phyloP scores from a whole-genome alignment of 2,888 invertebrate species.

The Agrypnus murinus region DNA sequence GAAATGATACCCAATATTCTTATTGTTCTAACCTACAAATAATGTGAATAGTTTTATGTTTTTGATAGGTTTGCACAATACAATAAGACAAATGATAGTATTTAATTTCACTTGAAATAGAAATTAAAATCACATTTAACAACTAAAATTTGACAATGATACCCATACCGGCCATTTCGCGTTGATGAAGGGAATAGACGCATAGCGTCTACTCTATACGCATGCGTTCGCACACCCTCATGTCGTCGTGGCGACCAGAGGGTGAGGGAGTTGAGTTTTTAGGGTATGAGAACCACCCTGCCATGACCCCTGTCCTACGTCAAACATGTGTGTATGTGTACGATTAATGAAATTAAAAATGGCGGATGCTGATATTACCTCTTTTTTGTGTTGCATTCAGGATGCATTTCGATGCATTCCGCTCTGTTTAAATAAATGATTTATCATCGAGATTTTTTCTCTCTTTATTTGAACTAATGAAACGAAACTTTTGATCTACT shows the following conservation, averaged over 20 bases:
- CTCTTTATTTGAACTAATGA: no score
- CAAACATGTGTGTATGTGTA: conserved; percentile 50
- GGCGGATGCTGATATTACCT: conserved; percentile 37
- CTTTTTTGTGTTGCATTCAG: background rate
- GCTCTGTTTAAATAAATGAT: background rate
- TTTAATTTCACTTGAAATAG: no score
- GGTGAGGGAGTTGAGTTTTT: conserved; percentile 57
- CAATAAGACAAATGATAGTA: no score
- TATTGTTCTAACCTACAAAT: no score
- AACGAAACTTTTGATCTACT: no score
- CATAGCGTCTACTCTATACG: conserved; percentile 53
- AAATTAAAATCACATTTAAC: conserved; percentile 18
- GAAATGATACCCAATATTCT: no score
- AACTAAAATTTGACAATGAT: conserved; percentile 41
- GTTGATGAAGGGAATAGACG: conserved; percentile 52
- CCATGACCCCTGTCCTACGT: conserved; percentile 56
- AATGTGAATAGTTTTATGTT: no score
- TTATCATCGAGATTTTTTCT: no score
- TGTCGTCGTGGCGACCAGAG: conserved; percentile 58
- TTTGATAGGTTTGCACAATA: no score
- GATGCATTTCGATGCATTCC: conserved; percentile 6
- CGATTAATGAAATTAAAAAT: conserved; percentile 53
- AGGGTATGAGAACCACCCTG: conserved; percentile 57
- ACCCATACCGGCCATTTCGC: conserved; percentile 61
- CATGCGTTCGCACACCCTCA: conserved; percentile 60